Percentiles rank a stretch among this genome's conserved stretches.
phyloP scores from a whole-genome alignment of 2,888 invertebrate species.

The Drosophila incognita region DNA sequence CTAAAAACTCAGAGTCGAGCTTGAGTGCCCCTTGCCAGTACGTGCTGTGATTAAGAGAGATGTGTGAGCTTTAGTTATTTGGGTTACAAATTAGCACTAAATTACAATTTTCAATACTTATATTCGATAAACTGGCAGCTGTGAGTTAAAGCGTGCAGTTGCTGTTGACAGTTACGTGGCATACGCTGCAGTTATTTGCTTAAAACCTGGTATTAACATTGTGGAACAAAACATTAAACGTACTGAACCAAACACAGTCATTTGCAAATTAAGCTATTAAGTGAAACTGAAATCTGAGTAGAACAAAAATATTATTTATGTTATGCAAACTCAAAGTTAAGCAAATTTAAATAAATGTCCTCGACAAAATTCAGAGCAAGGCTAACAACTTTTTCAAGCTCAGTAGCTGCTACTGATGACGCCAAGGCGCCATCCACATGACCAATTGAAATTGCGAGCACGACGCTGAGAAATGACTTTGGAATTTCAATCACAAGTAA shows the following conservation, averaged over 20 bases:
- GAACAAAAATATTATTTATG: constrained; percentile 1
- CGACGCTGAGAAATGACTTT: constrained; percentile 43
- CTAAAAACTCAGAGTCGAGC: constrained; percentile 39
- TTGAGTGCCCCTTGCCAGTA: constrained; percentile 36
- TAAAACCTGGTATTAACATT: background rate
- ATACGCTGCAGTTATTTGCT: background rate
- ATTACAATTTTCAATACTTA: constrained; percentile 24
- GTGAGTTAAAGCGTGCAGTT: constrained; percentile 2
- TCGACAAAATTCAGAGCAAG: constrained; percentile 61
- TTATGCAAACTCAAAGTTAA: constrained; percentile 9
- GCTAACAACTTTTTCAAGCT: constrained; percentile 59
- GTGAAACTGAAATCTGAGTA: constrained; percentile 13
- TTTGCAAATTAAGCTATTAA: constrained; percentile 1
- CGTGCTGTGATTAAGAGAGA: constrained; percentile 17
- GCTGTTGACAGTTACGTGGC: background rate
- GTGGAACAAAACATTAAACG: background rate
- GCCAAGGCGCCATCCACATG: constrained; percentile 35
- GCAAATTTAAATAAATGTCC: constrained; percentile 31
- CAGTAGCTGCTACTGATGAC: constrained; percentile 49
- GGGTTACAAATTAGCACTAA: constrained; percentile 34
- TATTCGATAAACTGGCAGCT: background rate
- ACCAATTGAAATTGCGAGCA: constrained; percentile 50
- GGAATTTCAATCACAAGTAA: constrained; percentile 50
- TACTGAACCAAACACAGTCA: background rate
- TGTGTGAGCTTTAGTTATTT: constrained; percentile 22